phyloP scores from a whole-genome alignment of 2,888 invertebrate species.

The Erebia epiphron region DNA sequence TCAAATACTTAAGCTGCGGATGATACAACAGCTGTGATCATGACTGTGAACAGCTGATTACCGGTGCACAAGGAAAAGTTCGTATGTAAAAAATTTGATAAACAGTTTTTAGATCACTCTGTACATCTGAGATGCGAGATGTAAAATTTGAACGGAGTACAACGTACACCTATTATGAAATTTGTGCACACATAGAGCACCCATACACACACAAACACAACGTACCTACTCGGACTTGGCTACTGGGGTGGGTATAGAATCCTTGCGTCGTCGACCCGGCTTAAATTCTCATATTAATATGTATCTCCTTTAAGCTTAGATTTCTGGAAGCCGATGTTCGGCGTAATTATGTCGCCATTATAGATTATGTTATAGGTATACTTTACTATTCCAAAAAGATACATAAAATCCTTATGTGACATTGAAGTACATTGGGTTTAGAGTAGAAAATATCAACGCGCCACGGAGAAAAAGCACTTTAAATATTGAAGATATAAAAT shows the following conservation, averaged over 20 bases:
- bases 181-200: constrained; percentile 66
- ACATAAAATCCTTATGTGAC: background rate
- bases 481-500: too few species aligned
- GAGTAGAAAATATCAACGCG: too few species aligned
- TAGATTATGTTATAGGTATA: constrained; percentile 8
- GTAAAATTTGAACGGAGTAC: constrained; percentile 80
- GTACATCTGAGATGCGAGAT: constrained; percentile 72
- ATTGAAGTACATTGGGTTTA: too few species aligned
- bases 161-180: constrained; percentile 79
- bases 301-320: constrained; percentile 74
- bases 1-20: too few species aligned
- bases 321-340: constrained; percentile 61
- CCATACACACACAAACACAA: constrained; percentile 53
- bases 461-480: too few species aligned
- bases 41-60: too few species aligned
- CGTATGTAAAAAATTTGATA: background rate
- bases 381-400: constrained; percentile 7
- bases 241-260: constrained; percentile 61
- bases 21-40: too few species aligned
- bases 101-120: constrained; percentile 52
- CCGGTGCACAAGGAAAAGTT: too few species aligned
- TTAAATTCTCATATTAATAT: constrained; percentile 81
- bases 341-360: constrained; percentile 58
- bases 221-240: constrained; percentile 68
- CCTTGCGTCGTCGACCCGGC: constrained; percentile 72